Percentiles rank a stretch among this genome's conserved stretches.
Evolutionary conservation across 2,113 vertebrate species (phyloP).

Genomic region (Thermophis baileyi): DNA sequence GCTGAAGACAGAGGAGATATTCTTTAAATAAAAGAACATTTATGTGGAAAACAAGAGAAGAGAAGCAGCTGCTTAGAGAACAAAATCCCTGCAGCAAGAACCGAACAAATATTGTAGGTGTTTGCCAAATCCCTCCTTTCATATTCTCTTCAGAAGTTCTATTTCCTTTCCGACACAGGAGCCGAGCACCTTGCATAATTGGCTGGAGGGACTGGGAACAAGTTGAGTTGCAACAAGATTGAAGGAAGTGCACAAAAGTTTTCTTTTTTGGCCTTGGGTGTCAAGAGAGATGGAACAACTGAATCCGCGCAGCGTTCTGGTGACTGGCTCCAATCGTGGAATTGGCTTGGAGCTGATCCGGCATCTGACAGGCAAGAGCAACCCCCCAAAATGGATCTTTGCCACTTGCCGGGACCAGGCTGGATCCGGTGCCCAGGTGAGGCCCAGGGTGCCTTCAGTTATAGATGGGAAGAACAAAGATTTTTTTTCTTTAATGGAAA

Average conservation of each 20-base stretch:
- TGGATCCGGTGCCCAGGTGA: slow-evolving; percentile 12
- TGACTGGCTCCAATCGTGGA: slow-evolving; percentile 64
- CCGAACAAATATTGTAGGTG: rapidly evolving
- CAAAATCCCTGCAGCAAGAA: not conserved
- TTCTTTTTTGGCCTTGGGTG: not conserved
- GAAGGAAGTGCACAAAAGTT: not conserved
- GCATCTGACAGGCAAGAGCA: slow-evolving; percentile 42
- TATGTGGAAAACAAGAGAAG: not conserved
- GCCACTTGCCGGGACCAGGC: slow-evolving; percentile 60
- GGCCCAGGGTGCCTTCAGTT: not conserved
- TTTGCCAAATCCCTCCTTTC: not conserved
- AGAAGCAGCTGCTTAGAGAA: not conserved
- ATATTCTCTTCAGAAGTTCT: not conserved
- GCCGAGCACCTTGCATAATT: not conserved
- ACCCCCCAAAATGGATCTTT: slow-evolving; percentile 51
- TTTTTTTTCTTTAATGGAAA: not conserved
- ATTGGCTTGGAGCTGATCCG: slow-evolving; percentile 61
- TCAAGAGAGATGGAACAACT: not conserved
- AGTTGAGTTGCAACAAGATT: not conserved
- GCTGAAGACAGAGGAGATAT: not conserved
- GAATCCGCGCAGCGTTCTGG: slow-evolving; percentile 20
- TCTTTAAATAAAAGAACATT: not conserved
- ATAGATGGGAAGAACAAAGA: not conserved
- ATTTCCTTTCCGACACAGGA: not conserved
- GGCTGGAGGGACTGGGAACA: not conserved